Evolutionary conservation across 1,140 invertebrate genomes (phyloP), one percentile per base, ranked within the genome.

Genomic region (Nephila pilipes): DNA sequence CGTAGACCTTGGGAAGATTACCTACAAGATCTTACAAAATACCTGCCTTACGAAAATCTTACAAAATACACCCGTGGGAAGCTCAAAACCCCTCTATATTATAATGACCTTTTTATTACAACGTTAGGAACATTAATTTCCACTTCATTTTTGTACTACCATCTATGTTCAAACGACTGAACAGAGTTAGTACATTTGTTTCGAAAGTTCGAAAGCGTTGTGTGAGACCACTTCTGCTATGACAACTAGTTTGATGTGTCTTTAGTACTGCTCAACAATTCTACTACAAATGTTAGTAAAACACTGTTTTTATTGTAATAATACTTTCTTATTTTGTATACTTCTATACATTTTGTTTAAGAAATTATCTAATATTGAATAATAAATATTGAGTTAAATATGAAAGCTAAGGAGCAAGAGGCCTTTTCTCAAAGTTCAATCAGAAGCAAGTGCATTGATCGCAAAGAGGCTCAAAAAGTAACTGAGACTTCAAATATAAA

Each of bases 401-500:
- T 32, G 29, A 75, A 36, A 29, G 1, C 29, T n/a, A 25, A 32
- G 69, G 69, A 75, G 25, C 69, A 75, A 1, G 10, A 25, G 29
- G 4, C 25, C 25, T 25, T 32, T 75, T 75, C 69, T 75, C 22
- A 75, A 75, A 32, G 6, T 75, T 75, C 25, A 75, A 75, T 29
- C 69, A 75, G 69, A 32, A 75, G 69, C 25, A 16, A 36, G 69
- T 32, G 69, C 29, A 75, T 32, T 75, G 69, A 75, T 25, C 6
- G 25, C 69, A 6, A 75, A 75, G 16, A 75, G 1, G 25, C 29
- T 29, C 0, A 75, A 29, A 32, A 75, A 75, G 12, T 75, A 54
- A 81, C 46, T 81, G 80, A 81, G 80, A 54, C 36, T 81, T 81
- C 20, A 54, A 1, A 81, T 81, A 16, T 20, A 46, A 81, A 81